Evolutionary conservation across 2,113 vertebrate genomes (phyloP).

Genomic region (Eptesicus fuscus): DNA sequence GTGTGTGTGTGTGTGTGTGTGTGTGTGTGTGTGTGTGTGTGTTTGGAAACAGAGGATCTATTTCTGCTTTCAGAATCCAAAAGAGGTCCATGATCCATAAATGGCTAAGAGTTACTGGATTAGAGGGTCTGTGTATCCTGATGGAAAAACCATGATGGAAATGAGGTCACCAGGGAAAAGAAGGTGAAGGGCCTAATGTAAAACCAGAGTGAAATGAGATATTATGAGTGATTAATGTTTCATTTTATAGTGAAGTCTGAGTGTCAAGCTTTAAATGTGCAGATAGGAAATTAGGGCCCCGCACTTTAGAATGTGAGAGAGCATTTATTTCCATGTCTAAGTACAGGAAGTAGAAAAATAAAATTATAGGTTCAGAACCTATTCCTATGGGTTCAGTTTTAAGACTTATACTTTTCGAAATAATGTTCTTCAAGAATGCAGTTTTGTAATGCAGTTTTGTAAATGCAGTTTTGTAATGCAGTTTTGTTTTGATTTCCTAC

Average conservation of each 20-base stretch:
- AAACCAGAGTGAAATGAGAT: not conserved
- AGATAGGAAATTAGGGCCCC: not conserved
- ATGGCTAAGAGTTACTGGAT: not conserved
- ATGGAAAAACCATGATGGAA: not conserved
- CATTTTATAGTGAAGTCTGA: not conserved
- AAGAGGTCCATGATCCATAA: not conserved
- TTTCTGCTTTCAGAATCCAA: not conserved
- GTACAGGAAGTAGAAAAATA: not conserved
- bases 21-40: not conserved
- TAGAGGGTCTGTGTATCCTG: not conserved
- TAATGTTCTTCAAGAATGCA: conserved; percentile 18
- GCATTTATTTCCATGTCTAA: not conserved
- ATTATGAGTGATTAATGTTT: not conserved
- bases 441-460: not conserved
- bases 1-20: not conserved
- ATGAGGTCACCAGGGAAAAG: not conserved
- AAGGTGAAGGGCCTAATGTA: not conserved
- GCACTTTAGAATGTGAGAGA: not conserved
- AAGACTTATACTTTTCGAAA: not conserved
- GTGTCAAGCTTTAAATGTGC: conserved; percentile 1
- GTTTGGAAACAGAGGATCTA: not conserved
- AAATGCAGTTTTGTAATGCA: not conserved
- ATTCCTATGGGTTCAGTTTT: no score
- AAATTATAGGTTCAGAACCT: not conserved
- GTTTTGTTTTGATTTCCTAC: conserved; percentile 34